Evolutionary conservation across 2,797 vertebrate species (phyloP).

Genomic region (Prunella strophiata): DNA sequence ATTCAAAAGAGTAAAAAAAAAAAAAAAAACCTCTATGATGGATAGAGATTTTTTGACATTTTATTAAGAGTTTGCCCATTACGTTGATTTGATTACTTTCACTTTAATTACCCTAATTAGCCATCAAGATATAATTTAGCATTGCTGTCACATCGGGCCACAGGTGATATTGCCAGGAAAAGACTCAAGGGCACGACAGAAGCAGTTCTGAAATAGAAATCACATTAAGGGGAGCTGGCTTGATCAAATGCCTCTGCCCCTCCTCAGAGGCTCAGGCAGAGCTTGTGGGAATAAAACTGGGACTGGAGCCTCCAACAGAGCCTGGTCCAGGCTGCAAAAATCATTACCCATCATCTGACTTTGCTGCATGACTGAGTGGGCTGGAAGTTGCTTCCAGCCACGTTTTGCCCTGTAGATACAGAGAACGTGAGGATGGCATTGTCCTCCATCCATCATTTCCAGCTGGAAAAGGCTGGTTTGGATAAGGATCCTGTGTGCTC

Average conservation of each 20-base stretch:
- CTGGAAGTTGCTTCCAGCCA: constrained; percentile 43
- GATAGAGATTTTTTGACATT: not conserved
- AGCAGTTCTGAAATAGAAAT: not conserved
- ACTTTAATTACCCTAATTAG: constrained; percentile 79
- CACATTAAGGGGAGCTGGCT: constrained; percentile 17
- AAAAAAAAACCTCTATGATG: not conserved
- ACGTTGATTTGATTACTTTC: constrained; percentile 71
- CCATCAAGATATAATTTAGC: constrained; percentile 62
- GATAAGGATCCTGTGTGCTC: not conserved
- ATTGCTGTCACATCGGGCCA: constrained; percentile 49
- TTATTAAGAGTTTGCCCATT: constrained; percentile 52
- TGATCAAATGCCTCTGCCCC: not conserved
- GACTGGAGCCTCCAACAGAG: not conserved
- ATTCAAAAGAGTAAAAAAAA: not conserved
- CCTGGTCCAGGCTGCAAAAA: constrained; percentile 19
- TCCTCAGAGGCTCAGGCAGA: not conserved
- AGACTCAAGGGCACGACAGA: constrained; percentile 26
- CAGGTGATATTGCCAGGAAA: constrained; percentile 49
- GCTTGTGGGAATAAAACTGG: constrained; percentile 4
- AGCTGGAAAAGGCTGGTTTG: not conserved
- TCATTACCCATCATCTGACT: constrained; percentile 56
- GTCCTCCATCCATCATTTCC: constrained; percentile 14
- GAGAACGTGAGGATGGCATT: not conserved
- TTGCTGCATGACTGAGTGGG: constrained; percentile 32
- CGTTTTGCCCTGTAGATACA: not conserved